Base-by-base conservation (phyloP, 2,888 invertebrate species). In the Eulithis prunata region DNA sequence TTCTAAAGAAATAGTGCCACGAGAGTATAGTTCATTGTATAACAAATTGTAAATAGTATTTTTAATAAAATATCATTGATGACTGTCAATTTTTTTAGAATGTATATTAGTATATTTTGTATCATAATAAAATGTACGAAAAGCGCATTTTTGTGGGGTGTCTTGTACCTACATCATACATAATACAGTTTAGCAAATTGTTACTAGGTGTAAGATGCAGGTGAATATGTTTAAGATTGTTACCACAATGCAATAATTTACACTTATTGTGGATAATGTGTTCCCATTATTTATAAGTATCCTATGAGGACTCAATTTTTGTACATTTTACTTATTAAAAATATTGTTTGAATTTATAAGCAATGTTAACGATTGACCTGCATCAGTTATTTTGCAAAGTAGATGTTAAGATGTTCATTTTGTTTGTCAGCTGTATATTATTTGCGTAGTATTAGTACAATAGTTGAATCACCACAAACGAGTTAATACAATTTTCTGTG, bases 1-100 rank as follows among this genome's bases (percentile, higher is more conserved):
- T 89, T 88, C 82, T 84, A 82, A 86, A 86, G 87, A 85, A 88
- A 89, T 88, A 82, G 90, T 91, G 91, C 91, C 91, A 92, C 91
- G 80, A 71, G 71, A 83, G 85, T 76, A 64, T 32, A 71, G 78
- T 84, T 80, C 75, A 77, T 80, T 78, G 68, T 85, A 83, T 84
- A 80, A 86, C 79, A 85, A 86, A 84, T 78, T 92, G 90, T 91
- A 91, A 78, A 91, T 90, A 88, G 75, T 83, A 84, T 87, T 87
- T 86, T 84, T 84, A 84, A 83, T 81, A 78, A 84, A 82, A 83
- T 80, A 82, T 87, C 79, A 84, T 81, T 86, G 84, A 77, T 71
- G 76, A 78, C 76, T 67, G 71, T 69, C 63, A 71, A 74, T 73
- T 72, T 75, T 66, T 69, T 71, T 75, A 78, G 66, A 72, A 73